These are phyloP conservation scores for Orchesella cincta DNA, from an alignment of 1,140 invertebrate genomes.

Conservation along the genomic window DNA sequence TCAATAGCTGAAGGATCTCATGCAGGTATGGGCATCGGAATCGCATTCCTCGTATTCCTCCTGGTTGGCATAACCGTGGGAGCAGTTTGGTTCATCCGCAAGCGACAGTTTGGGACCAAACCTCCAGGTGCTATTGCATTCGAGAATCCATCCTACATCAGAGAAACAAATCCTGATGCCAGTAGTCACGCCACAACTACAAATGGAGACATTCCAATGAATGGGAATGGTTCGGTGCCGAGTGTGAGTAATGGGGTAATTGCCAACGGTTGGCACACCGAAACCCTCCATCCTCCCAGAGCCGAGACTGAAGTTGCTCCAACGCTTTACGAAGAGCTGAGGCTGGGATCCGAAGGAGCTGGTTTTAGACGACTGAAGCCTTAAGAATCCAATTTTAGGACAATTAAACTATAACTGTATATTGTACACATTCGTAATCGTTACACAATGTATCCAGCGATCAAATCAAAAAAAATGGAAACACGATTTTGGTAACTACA, in stretches of 20 bases:
- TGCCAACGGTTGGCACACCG: conserved; percentile 60
- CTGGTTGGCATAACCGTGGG: conserved; percentile 66
- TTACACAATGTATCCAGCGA: no score
- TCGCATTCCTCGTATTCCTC: conserved; percentile 49
- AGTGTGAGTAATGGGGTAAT: conserved; percentile 41
- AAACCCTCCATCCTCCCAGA: conserved; percentile 60
- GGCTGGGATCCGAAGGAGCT: conserved; percentile 73
- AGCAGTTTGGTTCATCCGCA: conserved; percentile 67
- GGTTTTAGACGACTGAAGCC: conserved; percentile 71
- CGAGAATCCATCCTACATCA: conserved; percentile 80
- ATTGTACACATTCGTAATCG: no score
- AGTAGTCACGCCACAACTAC: conserved; percentile 39
- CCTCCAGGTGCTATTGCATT: conserved; percentile 72
- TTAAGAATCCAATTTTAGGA: conserved; percentile 14
- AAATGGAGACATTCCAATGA: conserved; percentile 41
- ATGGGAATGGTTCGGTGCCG: conserved; percentile 23
- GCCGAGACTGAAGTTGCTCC: conserved; percentile 67
- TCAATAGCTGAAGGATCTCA: conserved; percentile 32
- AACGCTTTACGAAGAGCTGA: conserved; percentile 74
- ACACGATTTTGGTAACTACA: no score
- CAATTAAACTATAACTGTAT: background rate
- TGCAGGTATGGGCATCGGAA: conserved; percentile 46
- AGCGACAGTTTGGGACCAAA: conserved; percentile 62
- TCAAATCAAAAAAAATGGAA: no score
- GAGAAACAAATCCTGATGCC: conserved; percentile 72